Base-by-base conservation (phyloP, 2,113 vertebrate species). In the Chinchilla lanigera region DNA sequence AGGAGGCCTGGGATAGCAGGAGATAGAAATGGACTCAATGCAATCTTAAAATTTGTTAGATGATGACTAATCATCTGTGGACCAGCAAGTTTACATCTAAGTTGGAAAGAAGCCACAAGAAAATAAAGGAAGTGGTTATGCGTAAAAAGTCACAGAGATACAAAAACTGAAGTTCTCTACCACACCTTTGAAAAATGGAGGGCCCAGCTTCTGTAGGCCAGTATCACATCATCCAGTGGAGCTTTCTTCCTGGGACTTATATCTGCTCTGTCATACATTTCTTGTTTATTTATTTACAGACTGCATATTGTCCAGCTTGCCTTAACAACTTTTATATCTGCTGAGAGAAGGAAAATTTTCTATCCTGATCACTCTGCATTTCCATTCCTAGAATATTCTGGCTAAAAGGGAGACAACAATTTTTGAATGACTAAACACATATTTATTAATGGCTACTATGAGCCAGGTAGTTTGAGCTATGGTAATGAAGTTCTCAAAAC, bases 1-100 rank as follows among this genome's bases (percentile, higher is more conserved):
- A 4, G 6, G 52, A 35, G 19, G 1, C 0, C 0, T 28, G 5
- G 7, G 10, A 41, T 3, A 1, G 14, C 0, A 33, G 30, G 33
- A 69, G 28, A 16, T 1, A 56, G 13, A 90, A 61, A 8, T 30
- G 14, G 41, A 41, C 58, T 85, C 7, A 2, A 44, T 28, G 52
- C 19, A n/a, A 86, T 56, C 69, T n/a, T 60, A 67, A n/a, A 54
- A 65, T 77, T n/a, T 7, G 22, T 30, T n/a, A 11, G 11, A 50
- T 77, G n/a, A 89, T 26, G 41, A 44, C n/a, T n/a, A n/a, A n/a
- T n/a, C n/a, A 4, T 47, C 1, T 28, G 56, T 58, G 26, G 35
- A n/a, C 30, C 58, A 73, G 38, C 33, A 54, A 95, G 47, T 58
- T 80, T 30, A 12, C 35, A 71, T 9, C 28, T 24, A 71, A 69